Evolutionary conservation across 1,140 invertebrate species (phyloP).

Genomic region (Penaeus vannamei): DNA sequence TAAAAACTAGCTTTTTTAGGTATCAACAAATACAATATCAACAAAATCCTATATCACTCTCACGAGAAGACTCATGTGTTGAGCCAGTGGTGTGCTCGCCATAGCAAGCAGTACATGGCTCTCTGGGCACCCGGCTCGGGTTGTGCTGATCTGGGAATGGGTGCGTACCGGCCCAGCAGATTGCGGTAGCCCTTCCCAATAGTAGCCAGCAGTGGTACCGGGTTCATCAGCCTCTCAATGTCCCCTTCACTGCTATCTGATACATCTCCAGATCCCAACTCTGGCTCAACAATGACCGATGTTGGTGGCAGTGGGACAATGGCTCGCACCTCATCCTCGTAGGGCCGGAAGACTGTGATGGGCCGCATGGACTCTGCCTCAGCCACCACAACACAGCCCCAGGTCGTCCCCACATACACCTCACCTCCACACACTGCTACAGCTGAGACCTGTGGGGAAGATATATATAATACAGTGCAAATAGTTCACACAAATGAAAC

Average conservation of each 20-base stretch:
- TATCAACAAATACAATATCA: slow-evolving; percentile 36
- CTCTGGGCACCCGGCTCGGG: slow-evolving; percentile 60
- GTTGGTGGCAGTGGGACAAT: slow-evolving; percentile 70
- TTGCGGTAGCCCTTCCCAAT: slow-evolving; percentile 88
- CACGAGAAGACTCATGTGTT: slow-evolving; percentile 57
- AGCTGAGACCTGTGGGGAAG: slow-evolving; percentile 79
- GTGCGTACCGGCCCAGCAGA: slow-evolving; percentile 76
- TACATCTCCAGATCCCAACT: slow-evolving; percentile 12
- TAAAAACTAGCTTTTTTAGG: not conserved
- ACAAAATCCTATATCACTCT: slow-evolving; percentile 12
- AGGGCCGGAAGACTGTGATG: slow-evolving; percentile 91
- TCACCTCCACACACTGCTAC: slow-evolving; percentile 79
- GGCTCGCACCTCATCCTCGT: slow-evolving; percentile 84
- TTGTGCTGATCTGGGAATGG: slow-evolving; percentile 62
- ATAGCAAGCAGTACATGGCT: slow-evolving; percentile 69
- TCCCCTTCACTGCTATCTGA: slow-evolving; percentile 14
- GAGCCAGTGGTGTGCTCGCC: slow-evolving; percentile 70
- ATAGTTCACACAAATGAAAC: not conserved
- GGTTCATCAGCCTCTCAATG: not conserved
- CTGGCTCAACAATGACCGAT: slow-evolving; percentile 50
- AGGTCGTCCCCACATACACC: slow-evolving; percentile 90
- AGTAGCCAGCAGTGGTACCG: slow-evolving; percentile 78
- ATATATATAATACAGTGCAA: not conserved
- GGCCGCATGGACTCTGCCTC: slow-evolving; percentile 85
- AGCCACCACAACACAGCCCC: slow-evolving; percentile 92